A percentile compares a stretch with the other conserved stretches of the same genome.
Conservation (phyloP, 2,888 invertebrate species). For the Automeris io region DNA sequence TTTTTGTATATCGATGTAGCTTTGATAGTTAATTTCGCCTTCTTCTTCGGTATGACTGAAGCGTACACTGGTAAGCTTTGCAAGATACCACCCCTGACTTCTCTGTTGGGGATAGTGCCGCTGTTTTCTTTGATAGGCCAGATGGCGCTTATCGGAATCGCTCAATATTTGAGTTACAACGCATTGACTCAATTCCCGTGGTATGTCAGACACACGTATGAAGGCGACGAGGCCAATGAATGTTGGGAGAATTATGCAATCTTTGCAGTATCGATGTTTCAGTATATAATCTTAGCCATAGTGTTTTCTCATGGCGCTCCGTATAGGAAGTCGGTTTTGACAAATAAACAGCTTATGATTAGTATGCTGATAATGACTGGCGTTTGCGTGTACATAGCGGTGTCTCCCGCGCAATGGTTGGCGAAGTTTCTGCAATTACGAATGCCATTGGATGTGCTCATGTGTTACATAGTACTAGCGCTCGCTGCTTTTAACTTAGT, state of each 20-base stretch:
- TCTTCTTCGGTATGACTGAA: slow-evolving; percentile 93
- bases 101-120: slow-evolving; percentile 86
- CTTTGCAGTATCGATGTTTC: slow-evolving; percentile 91
- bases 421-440: slow-evolving; percentile 79
- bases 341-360: slow-evolving; percentile 85
- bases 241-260: slow-evolving; percentile 92
- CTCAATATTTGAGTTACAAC: slow-evolving; percentile 81
- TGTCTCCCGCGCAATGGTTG: slow-evolving; percentile 81
- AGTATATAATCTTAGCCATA: slow-evolving; percentile 92
- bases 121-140: slow-evolving; percentile 86
- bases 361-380: slow-evolving; percentile 81
- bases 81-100: slow-evolving; percentile 87
- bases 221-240: slow-evolving; percentile 76
- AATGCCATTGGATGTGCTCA: slow-evolving; percentile 79
- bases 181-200: slow-evolving; percentile 80
- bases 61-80: slow-evolving; percentile 85
- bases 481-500: slow-evolving; percentile 59
- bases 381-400: slow-evolving; percentile 82
- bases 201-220: slow-evolving; percentile 67
- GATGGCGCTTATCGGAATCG: slow-evolving; percentile 78
- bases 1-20: slow-evolving; percentile 95
- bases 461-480: slow-evolving; percentile 75
- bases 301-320: slow-evolving; percentile 95
- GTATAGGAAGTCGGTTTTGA: slow-evolving; percentile 88
- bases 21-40: slow-evolving; percentile 92